Evolutionary conservation across 1,140 invertebrate genomes (phyloP).

Genomic region (Mactra quadrangularis): DNA sequence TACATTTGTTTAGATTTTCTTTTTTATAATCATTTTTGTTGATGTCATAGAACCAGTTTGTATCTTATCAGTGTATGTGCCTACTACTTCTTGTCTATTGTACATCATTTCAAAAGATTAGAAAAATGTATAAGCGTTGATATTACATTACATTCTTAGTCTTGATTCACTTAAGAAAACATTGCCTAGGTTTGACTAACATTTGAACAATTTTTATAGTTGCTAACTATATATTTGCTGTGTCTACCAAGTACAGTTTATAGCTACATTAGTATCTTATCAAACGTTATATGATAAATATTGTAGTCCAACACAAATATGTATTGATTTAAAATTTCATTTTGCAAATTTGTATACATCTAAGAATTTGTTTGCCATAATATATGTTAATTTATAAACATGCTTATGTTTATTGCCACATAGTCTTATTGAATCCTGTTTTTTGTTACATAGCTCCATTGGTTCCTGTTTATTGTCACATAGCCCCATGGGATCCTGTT

Average conservation of each 20-base stretch:
- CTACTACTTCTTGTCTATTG: not conserved
- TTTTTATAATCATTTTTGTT: not conserved
- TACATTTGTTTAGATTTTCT: not conserved
- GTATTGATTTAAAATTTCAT: no score
- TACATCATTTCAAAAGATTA: not conserved
- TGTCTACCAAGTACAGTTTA: no score
- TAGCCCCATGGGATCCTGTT: no score
- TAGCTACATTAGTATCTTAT: no score
- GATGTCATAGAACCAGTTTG: not conserved
- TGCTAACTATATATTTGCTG: not conserved
- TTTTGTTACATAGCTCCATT: no score
- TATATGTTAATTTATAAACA: no score
- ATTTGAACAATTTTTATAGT: not conserved
- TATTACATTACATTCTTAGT: not conserved
- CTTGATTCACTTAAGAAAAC: not conserved
- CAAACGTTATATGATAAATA: no score
- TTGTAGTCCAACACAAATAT: no score
- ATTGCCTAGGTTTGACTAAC: not conserved
- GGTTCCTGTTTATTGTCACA: no score
- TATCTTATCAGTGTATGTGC: not conserved
- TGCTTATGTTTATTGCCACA: no score
- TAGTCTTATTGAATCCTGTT: no score
- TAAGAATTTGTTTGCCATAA: slow-evolving; percentile 8
- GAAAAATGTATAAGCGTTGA: not conserved
- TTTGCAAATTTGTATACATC: not conserved